Evolutionary conservation across 2,797 vertebrate genomes (phyloP).

Genomic region (Mormyrus proboscirostris): DNA sequence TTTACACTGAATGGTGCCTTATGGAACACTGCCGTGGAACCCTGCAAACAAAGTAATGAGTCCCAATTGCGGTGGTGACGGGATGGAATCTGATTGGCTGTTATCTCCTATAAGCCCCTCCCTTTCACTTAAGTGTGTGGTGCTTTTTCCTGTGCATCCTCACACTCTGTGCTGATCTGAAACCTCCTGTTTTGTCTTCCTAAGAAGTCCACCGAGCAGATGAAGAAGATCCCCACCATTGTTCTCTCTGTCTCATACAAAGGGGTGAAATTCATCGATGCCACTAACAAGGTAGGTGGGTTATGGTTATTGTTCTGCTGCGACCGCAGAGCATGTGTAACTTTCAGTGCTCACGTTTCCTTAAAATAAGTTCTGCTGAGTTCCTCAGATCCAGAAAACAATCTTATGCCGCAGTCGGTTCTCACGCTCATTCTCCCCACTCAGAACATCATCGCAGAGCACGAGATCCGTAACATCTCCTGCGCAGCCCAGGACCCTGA

Average conservation of each 20-base stretch:
- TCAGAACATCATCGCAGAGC: slow-evolving; percentile 74
- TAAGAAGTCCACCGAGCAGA: slow-evolving; percentile 98
- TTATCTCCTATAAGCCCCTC: neutral
- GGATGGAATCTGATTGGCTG: neutral
- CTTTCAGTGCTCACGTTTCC: neutral
- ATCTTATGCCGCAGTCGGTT: neutral
- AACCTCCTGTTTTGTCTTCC: slow-evolving; percentile 36
- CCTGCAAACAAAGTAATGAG: neutral
- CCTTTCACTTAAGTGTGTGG: neutral
- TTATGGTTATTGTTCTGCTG: neutral
- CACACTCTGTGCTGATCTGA: slow-evolving; percentile 22
- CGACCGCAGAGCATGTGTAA: neutral
- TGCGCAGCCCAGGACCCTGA: slow-evolving; percentile 77
- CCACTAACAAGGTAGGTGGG: slow-evolving; percentile 89
- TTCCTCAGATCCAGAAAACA: neutral
- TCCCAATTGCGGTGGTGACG: neutral
- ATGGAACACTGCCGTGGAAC: neutral
- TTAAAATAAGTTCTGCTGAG: neutral
- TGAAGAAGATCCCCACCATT: slow-evolving; percentile 98
- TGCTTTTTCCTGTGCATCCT: neutral
- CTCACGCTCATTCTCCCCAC: slow-evolving; percentile 11
- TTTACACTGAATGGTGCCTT: neutral
- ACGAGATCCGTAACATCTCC: slow-evolving; percentile 78
- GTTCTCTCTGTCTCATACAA: slow-evolving; percentile 97
- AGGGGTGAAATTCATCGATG: slow-evolving; percentile 98